phyloP scores from a whole-genome alignment of 2,113 vertebrate species.

The Hippocampus mohnikei region DNA sequence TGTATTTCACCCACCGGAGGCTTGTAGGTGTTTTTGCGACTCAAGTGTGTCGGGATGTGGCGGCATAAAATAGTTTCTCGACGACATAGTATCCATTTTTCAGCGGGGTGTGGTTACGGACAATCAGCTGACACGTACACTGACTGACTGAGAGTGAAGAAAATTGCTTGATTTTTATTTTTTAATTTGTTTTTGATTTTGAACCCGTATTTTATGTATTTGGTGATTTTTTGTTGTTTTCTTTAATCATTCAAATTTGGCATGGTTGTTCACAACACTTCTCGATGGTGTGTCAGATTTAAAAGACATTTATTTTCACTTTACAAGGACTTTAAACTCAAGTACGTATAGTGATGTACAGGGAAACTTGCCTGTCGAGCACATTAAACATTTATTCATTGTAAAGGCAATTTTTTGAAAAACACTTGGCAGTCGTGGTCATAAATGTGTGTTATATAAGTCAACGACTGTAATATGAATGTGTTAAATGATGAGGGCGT shows the following conservation, averaged over 20 bases:
- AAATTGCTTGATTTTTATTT: not conserved
- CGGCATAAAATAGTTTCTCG: no score
- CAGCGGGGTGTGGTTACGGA: no score
- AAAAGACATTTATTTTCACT: not conserved
- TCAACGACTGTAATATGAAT: not conserved
- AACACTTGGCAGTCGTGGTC: not conserved
- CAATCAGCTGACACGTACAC: no score
- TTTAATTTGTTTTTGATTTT: not conserved
- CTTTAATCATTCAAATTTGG: not conserved
- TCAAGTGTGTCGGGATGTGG: no score
- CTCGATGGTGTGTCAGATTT: not conserved
- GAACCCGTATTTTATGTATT: not conserved
- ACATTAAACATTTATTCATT: not conserved
- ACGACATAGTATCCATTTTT: no score
- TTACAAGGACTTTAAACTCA: not conserved
- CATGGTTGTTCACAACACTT: not conserved
- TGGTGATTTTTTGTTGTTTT: not conserved
- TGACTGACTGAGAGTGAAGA: no score
- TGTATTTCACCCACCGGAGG: no score
- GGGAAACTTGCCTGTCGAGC: not conserved
- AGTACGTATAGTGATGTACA: not conserved
- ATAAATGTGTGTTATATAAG: not conserved
- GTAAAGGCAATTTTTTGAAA: not conserved
- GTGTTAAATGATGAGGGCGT: not conserved
- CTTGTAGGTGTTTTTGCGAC: no score